Percentiles rank a stretch among this genome's conserved stretches.
phyloP scores from a whole-genome alignment of 2,888 invertebrate genomes.

The Drosophila planitibia region DNA sequence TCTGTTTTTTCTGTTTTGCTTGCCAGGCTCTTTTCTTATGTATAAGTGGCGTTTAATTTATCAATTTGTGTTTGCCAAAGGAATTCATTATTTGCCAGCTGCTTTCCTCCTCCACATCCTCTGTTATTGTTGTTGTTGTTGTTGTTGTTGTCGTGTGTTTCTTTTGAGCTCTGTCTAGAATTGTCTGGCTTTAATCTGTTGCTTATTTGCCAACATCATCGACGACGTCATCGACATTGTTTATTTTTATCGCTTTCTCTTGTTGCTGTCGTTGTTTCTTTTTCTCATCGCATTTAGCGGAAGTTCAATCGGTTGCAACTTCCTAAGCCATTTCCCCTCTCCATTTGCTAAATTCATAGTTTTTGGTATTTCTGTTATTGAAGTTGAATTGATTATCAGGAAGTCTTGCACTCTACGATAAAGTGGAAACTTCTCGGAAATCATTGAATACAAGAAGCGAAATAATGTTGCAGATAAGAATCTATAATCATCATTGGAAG shows the following conservation, averaged over 20 bases:
- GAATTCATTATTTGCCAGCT: conserved; percentile 72
- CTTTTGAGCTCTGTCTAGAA: conserved; percentile 30
- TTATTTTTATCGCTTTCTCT: conserved; percentile 27
- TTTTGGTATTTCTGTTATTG: conserved; percentile 43
- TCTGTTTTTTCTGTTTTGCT: conserved; percentile 16
- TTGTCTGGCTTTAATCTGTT: conserved; percentile 58
- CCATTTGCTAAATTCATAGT: background rate
- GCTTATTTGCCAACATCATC: conserved; percentile 64
- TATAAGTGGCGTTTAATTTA: conserved; percentile 81
- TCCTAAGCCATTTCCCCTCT: conserved; percentile 38
- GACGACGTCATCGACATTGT: conserved; percentile 21
- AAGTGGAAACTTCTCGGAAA: background rate
- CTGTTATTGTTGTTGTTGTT: background rate
- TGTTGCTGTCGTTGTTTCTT: conserved; percentile 11
- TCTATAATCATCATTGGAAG: background rate
- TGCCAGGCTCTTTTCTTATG: conserved; percentile 27
- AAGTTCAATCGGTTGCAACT: conserved; percentile 46
- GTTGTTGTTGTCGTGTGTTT: background rate
- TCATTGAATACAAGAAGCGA: background rate
- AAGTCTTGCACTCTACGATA: background rate
- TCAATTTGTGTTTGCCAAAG: conserved; percentile 77
- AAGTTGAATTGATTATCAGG: conserved; percentile 35
- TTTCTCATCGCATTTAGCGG: conserved; percentile 38
- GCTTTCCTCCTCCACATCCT: conserved; percentile 2
- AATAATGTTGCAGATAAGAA: background rate